These are phyloP conservation scores for Psylliodes chrysocephalus DNA, from an alignment of 2,888 invertebrate genomes.

Conservation along the genomic window DNA sequence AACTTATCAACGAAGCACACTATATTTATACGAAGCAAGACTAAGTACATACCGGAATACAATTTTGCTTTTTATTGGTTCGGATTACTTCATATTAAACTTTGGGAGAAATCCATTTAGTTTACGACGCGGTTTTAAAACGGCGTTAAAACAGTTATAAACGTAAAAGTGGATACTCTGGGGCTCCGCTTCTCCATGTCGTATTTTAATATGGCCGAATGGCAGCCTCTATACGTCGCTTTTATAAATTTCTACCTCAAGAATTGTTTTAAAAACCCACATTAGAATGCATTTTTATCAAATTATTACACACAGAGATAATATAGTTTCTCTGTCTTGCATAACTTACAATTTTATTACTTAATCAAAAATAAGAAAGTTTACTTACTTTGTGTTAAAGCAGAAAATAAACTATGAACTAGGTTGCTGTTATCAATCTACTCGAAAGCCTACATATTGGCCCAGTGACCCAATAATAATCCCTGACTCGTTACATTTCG, in stretches of 20 bases:
- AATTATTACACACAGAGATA: too few relatives aligned
- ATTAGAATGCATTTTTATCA: not conserved
- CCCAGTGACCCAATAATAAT: not conserved
- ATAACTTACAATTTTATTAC: too few relatives aligned
- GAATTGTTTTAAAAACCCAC: not conserved
- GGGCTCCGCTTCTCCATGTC: slow-evolving; percentile 9
- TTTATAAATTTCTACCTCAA: slow-evolving; percentile 11
- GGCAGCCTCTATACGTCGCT: slow-evolving; percentile 6
- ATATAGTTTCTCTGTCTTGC: too few relatives aligned
- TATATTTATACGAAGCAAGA: slow-evolving; percentile 1
- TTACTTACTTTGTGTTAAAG: too few relatives aligned
- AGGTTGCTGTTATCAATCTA: too few relatives aligned
- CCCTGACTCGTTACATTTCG: too few relatives aligned
- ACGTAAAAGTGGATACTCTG: slow-evolving; percentile 10
- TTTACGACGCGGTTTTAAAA: slow-evolving; percentile 16
- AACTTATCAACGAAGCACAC: not conserved
- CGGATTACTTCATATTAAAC: slow-evolving; percentile 16
- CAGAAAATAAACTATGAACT: too few relatives aligned
- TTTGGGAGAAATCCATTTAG: slow-evolving; percentile 16
- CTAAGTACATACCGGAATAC: not conserved
- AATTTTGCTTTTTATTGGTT: slow-evolving; percentile 16
- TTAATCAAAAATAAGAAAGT: too few relatives aligned
- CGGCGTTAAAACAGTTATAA: slow-evolving; percentile 16
- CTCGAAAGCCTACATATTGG: too few relatives aligned
- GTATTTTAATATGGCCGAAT: slow-evolving; percentile 10